Conservation (phyloP, 2,797 vertebrate species). For the Ceyx erithaca region DNA sequence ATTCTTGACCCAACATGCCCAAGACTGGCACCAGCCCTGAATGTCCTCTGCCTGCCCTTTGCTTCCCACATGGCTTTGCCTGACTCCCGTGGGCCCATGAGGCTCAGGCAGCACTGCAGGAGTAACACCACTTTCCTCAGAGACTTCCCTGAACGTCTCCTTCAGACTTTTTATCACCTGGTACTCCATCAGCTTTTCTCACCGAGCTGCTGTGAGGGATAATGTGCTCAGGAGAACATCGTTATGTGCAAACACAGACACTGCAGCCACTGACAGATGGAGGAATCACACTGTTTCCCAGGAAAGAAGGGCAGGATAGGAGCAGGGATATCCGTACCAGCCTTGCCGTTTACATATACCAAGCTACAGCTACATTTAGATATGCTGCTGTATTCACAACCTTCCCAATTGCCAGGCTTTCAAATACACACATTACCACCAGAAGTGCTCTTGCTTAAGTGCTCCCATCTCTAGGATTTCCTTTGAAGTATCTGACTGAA, state of each 20-base stretch:
- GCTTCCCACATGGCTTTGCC: not conserved
- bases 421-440: constrained; percentile 72
- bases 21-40: not conserved
- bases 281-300: constrained; percentile 12
- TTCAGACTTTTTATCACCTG: not conserved
- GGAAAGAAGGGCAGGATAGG: constrained; percentile 38
- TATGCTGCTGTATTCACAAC: constrained; percentile 48
- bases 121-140: not conserved
- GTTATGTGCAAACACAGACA: not conserved
- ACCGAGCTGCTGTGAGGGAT: not conserved
- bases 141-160: not conserved
- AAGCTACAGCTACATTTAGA: constrained; percentile 57
- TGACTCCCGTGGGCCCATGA: fast-evolving
- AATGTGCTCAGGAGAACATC: not conserved
- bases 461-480: constrained; percentile 73
- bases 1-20: not conserved
- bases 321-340: constrained; percentile 44
- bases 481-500: constrained; percentile 74
- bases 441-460: constrained; percentile 75
- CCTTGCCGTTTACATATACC: constrained; percentile 48
- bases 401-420: constrained; percentile 70
- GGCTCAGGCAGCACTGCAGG: not conserved
- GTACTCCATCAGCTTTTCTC: not conserved
- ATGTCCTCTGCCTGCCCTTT: not conserved
- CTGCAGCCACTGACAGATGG: constrained; percentile 21